A percentile compares a stretch with the other conserved stretches of the same genome.
phyloP scores from a whole-genome alignment of 2,797 vertebrate genomes.

The Cossypha heuglini region DNA sequence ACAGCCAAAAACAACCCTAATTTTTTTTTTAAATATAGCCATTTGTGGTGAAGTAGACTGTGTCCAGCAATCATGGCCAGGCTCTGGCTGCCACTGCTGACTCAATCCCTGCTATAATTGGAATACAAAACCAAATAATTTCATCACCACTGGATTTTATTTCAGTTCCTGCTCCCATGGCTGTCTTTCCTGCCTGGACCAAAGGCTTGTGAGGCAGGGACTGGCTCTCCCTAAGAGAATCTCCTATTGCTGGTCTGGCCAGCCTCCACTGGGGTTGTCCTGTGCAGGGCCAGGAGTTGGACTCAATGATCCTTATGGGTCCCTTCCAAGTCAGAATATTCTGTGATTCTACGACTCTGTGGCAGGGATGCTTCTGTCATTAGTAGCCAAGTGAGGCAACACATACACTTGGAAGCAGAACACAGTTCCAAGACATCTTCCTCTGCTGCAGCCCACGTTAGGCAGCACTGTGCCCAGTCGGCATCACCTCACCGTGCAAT shows the following conservation, averaged over 20 bases:
- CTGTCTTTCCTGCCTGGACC: neutral
- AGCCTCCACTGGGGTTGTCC: neutral
- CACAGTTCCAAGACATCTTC: neutral
- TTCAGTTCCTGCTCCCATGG: neutral
- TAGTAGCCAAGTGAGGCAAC: neutral
- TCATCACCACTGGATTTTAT: neutral
- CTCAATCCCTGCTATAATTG: neutral
- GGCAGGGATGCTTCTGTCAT: neutral
- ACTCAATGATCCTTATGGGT: neutral
- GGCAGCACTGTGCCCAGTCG: neutral
- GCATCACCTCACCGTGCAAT: neutral
- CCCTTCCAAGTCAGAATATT: neutral
- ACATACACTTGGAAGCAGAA: neutral
- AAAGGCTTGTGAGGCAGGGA: neutral
- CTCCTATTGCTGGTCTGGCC: neutral
- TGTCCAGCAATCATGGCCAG: neutral
- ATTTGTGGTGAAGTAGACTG: neutral
- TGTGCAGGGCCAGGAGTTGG: neutral
- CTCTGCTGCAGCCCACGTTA: neutral
- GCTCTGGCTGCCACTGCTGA: neutral
- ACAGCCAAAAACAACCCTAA: rapidly evolving
- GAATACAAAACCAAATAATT: neutral
- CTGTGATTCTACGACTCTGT: neutral
- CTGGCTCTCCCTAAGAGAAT: neutral
- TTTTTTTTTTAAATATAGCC: neutral